Conservation (phyloP, 2,888 invertebrate genomes). For the Eremobia ochroleuca region DNA sequence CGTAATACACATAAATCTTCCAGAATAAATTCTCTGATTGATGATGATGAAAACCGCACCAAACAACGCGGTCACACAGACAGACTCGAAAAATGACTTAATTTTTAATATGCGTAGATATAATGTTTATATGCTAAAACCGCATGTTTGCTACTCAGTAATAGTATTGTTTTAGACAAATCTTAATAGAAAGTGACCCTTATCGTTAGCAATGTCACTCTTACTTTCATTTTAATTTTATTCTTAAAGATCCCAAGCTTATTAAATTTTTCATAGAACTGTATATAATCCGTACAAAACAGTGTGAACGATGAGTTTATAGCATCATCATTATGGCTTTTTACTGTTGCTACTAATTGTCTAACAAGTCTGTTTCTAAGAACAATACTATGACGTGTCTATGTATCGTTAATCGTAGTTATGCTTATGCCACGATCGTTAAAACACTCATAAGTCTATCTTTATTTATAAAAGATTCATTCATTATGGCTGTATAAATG, state of each 20-base stretch:
- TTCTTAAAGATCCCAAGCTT: neutral
- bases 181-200: neutral
- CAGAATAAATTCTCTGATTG: neutral
- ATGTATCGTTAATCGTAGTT: slow-evolving; percentile 29
- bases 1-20: neutral
- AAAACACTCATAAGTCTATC: slow-evolving; percentile 25
- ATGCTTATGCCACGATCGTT: slow-evolving; percentile 8
- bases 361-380: slow-evolving; percentile 29
- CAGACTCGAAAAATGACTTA: neutral
- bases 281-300: slow-evolving; percentile 18
- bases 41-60: neutral
- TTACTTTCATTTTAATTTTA: slow-evolving; percentile 34
- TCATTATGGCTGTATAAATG: neutral
- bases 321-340: slow-evolving; percentile 29
- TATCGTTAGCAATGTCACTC: neutral
- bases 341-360: slow-evolving; percentile 43
- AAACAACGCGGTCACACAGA: neutral
- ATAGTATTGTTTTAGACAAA: neutral
- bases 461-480: slow-evolving; percentile 19
- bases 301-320: slow-evolving; percentile 34
- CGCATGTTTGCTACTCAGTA: neutral
- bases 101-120: neutral
- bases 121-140: neutral
- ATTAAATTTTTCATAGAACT: slow-evolving; percentile 6
- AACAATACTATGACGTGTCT: slow-evolving; percentile 55